Conservation (phyloP, 2,797 vertebrate species). For the Clarias fuscus region DNA sequence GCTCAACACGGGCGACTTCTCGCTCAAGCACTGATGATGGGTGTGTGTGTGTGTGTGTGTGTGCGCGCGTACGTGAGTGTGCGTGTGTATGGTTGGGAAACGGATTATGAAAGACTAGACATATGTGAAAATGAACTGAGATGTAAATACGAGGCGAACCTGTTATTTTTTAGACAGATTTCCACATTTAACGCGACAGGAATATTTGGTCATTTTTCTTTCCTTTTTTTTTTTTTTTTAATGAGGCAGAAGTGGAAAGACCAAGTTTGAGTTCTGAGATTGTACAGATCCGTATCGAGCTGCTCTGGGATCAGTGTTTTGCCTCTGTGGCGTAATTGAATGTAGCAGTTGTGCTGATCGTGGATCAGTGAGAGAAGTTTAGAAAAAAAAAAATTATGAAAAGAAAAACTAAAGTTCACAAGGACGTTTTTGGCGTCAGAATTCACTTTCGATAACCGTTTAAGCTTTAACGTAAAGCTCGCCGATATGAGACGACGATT, state of each 20-base stretch:
- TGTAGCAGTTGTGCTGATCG: background rate
- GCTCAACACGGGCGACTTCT: constrained; percentile 91
- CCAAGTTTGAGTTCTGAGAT: background rate
- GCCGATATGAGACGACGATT: background rate
- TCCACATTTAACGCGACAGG: constrained; percentile 23
- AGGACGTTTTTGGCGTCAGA: background rate
- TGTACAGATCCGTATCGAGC: background rate
- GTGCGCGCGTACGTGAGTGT: constrained; percentile 7
- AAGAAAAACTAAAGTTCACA: background rate
- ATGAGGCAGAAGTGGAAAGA: background rate
- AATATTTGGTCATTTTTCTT: background rate
- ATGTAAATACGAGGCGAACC: constrained; percentile 30
- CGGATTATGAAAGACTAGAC: background rate
- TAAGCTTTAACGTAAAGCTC: background rate
- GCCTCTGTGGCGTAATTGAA: background rate
- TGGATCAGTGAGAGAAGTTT: background rate
- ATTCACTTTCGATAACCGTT: background rate
- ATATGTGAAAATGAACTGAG: constrained; percentile 30
- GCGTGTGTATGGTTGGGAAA: constrained; percentile 14
- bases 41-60: background rate
- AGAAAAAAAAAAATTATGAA: background rate
- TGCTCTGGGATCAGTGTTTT: background rate
- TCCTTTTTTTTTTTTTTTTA: background rate
- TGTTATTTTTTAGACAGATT: constrained; percentile 24
- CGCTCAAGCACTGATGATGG: constrained; percentile 77